These are phyloP conservation scores for Cylas formicarius DNA, from an alignment of 1,140 invertebrate species.

Conservation along the genomic window DNA sequence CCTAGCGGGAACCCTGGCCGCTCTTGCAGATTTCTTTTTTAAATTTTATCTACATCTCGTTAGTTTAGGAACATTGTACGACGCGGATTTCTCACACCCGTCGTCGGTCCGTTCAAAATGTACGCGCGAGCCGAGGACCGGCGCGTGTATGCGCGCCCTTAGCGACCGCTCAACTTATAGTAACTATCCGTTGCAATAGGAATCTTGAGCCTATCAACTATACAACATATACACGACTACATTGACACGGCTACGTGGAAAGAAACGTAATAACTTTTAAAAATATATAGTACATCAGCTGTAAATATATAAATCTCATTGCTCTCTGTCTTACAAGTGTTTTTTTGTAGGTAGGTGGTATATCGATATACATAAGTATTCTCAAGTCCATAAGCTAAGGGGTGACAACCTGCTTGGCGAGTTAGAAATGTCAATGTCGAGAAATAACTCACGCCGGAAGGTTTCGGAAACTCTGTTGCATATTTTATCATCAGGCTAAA, in stretches of 20 bases:
- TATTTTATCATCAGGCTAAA: no score
- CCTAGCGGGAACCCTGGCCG: conserved; percentile 27
- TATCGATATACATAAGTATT: background rate
- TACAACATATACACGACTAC: conserved; percentile 40
- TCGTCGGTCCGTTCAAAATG: background rate
- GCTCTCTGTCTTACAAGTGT: conserved; percentile 1
- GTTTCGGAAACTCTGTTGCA: no score
- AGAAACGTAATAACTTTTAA: conserved; percentile 18
- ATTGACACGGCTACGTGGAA: conserved; percentile 32
- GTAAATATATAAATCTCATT: conserved; percentile 36
- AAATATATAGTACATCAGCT: conserved; percentile 30
- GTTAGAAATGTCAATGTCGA: no score
- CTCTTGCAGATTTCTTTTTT: no score
- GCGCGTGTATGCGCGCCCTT: conserved; percentile 7
- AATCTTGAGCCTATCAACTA: conserved; percentile 41
- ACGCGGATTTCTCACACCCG: conserved; percentile 28
- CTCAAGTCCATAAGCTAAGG: conserved; percentile 7
- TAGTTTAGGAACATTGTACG: conserved; percentile 40
- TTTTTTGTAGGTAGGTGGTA: background rate
- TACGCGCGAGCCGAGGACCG: conserved; percentile 2
- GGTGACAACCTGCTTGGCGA: no score
- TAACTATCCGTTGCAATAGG: conserved; percentile 45
- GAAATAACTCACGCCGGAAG: no score
- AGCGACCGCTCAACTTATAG: conserved; percentile 30
- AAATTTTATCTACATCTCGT: conserved; percentile 39